These are phyloP conservation scores for Syrmaticus mikado DNA, from an alignment of 2,113 vertebrate genomes.

Conservation along the genomic window DNA sequence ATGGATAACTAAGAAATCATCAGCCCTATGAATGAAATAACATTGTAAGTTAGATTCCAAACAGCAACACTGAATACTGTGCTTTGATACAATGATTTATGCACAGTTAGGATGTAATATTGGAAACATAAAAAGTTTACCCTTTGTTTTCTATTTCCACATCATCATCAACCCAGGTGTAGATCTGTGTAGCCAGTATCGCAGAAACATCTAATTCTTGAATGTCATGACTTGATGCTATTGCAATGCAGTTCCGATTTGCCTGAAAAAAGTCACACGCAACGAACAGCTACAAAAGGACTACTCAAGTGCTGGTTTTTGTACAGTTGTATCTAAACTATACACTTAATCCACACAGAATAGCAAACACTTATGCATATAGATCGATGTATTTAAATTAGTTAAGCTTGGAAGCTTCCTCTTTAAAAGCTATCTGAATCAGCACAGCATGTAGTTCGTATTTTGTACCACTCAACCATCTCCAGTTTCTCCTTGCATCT, in stretches of 20 bases:
- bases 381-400: not conserved
- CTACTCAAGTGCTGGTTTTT: not conserved
- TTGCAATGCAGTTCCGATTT: constrained; percentile 96
- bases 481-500: not conserved
- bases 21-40: constrained; percentile 76
- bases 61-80: not conserved
- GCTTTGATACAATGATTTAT: not conserved
- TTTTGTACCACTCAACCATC: not conserved
- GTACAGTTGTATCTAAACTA: not conserved
- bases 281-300: not conserved
- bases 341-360: not conserved
- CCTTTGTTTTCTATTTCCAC: constrained; percentile 89
- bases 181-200: constrained; percentile 94
- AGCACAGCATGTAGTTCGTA: not conserved
- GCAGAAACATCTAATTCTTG: constrained; percentile 97
- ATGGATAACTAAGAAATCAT: constrained; percentile 95
- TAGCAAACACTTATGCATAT: not conserved
- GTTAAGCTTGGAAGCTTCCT: not conserved
- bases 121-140: constrained; percentile 70
- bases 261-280: constrained; percentile 80
- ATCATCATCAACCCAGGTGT: constrained; percentile 97
- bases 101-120: not conserved
- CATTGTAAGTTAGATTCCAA: not conserved
- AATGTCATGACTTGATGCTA: constrained; percentile 97
- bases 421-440: not conserved